A percentile compares a stretch with the other conserved stretches of the same genome.
phyloP scores from a whole-genome alignment of 2,888 invertebrate species.

The Actias luna region DNA sequence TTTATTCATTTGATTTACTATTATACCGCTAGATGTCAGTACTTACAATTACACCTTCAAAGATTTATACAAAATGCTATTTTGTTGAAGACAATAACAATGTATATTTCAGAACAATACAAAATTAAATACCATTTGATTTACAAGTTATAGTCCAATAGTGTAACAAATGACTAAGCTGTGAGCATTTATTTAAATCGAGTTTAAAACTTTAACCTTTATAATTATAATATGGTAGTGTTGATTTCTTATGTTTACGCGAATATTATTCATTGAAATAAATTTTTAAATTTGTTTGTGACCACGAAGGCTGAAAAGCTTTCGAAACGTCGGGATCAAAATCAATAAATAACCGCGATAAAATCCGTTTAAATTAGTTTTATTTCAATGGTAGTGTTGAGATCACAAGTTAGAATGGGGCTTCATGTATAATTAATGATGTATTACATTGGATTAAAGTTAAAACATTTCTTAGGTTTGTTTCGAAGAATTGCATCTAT shows the following conservation, averaged over 20 bases:
- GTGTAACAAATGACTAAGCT: background rate
- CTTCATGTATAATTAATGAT: constrained; percentile 10
- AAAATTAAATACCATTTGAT: background rate
- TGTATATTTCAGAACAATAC: background rate
- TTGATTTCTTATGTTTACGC: too few species aligned
- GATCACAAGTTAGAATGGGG: background rate
- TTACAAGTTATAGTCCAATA: background rate
- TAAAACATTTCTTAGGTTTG: background rate
- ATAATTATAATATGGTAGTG: too few species aligned
- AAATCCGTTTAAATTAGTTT: too few species aligned
- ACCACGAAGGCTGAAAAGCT: too few species aligned
- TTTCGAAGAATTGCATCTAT: background rate
- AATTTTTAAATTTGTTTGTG: too few species aligned
- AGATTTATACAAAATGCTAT: too few species aligned
- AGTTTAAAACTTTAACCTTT: constrained; percentile 8
- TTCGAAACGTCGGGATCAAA: too few species aligned
- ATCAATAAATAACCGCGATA: too few species aligned
- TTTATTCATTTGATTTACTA: background rate
- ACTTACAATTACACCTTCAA: too few species aligned
- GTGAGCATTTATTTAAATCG: constrained; percentile 3
- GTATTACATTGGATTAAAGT: background rate
- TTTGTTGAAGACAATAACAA: background rate
- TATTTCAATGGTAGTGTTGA: too few species aligned
- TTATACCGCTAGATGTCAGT: background rate
- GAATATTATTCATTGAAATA: too few species aligned